phyloP scores from a whole-genome alignment of 1,140 invertebrate species.

The Plutomurus gul region DNA sequence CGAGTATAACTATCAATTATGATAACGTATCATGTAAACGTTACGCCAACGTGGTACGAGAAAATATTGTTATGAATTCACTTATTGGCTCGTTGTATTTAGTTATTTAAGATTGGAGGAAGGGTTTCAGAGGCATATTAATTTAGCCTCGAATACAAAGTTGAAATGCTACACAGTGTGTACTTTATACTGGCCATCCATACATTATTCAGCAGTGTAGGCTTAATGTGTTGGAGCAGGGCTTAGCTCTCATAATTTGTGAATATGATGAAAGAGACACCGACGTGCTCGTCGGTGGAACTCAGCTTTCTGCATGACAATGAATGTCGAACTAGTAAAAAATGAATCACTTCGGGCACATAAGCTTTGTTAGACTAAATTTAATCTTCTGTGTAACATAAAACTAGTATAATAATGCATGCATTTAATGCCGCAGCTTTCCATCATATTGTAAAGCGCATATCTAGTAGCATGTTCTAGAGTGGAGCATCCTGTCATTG shows the following conservation, averaged over 20 bases:
- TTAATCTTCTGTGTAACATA: slow-evolving; percentile 9
- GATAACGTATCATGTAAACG: no score
- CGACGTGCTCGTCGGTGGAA: not conserved
- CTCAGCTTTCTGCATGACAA: not conserved
- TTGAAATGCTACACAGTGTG: no score
- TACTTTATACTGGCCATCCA: no score
- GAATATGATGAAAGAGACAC: slow-evolving; percentile 1
- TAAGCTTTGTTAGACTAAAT: not conserved
- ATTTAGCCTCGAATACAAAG: no score
- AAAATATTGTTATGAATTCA: no score
- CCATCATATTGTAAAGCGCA: not conserved
- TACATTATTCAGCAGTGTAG: no score
- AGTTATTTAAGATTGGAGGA: no score
- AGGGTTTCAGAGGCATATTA: no score
- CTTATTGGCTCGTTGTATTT: no score
- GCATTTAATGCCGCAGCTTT: not conserved
- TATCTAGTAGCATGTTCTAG: not conserved
- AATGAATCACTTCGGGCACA: not conserved
- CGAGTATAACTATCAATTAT: not conserved
- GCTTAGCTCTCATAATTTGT: slow-evolving; percentile 26
- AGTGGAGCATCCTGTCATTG: not conserved
- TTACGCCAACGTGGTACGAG: no score
- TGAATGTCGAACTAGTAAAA: not conserved
- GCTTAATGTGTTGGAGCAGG: no score
- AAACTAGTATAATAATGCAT: not conserved